A percentile compares a stretch with the other conserved stretches of the same genome.
phyloP scores from a whole-genome alignment of 2,888 invertebrate species.

The Zele albiditarsus region DNA sequence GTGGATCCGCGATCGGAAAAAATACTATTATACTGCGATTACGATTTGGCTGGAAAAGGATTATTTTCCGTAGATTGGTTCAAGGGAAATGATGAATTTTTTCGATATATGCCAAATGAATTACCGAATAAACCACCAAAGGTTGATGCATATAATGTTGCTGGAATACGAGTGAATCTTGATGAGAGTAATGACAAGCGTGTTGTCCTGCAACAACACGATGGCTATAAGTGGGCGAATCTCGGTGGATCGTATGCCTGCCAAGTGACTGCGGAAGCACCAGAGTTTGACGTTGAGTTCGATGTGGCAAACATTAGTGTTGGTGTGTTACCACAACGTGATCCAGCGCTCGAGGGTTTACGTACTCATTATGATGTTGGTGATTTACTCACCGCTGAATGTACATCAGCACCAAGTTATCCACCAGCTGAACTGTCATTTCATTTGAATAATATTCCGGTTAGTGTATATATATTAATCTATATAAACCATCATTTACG shows the following conservation, averaged over 20 bases:
- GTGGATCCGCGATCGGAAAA: slow-evolving; percentile 65
- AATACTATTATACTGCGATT: slow-evolving; percentile 63
- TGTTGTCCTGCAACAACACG: slow-evolving; percentile 51
- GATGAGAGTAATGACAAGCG: slow-evolving; percentile 61
- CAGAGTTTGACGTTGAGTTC: slow-evolving; percentile 63
- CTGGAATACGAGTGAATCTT: slow-evolving; percentile 62
- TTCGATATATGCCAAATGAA: slow-evolving; percentile 63
- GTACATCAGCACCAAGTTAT: slow-evolving; percentile 67
- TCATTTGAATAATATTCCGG: slow-evolving; percentile 67
- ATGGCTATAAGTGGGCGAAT: slow-evolving; percentile 23
- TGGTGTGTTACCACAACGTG: slow-evolving; percentile 62
- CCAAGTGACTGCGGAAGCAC: slow-evolving; percentile 66
- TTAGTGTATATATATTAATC: slow-evolving; percentile 49
- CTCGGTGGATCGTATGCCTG: slow-evolving; percentile 66
- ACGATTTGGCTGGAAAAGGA: slow-evolving; percentile 63
- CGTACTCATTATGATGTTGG: slow-evolving; percentile 66
- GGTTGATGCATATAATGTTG: slow-evolving; percentile 55
- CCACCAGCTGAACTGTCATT: slow-evolving; percentile 66
- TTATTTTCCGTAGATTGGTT: slow-evolving; percentile 70
- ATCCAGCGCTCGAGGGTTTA: slow-evolving; percentile 64
- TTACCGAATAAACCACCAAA: slow-evolving; percentile 45
- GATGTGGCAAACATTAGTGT: slow-evolving; percentile 66
- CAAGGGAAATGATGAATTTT: slow-evolving; percentile 65
- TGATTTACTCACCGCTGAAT: slow-evolving; percentile 63
- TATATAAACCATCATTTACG: neutral